Evolutionary conservation across 2,888 invertebrate genomes (phyloP), one percentile per base, ranked within the genome.

Genomic region (Hirtodrosophila histrioides): DNA sequence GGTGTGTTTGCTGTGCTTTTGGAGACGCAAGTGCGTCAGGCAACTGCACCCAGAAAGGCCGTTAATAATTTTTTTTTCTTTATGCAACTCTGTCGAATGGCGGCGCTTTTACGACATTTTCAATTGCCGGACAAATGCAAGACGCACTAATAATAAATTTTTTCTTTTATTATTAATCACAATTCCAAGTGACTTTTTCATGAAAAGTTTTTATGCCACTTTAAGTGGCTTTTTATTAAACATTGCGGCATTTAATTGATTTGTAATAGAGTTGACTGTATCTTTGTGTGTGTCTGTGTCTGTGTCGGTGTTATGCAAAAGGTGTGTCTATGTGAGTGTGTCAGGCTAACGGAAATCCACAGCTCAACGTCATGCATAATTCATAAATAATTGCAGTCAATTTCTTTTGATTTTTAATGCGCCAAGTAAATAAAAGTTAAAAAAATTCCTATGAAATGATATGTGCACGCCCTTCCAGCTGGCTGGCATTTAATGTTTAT

Each of bases 191-290:
- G 69, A 82, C 41, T 53, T 69, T 77, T 80, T 63, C 45, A 55
- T 62, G 56, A 78, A 69, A 69, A 69, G 45, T 58, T 67, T 78
- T 83, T 60, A 71, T 79, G 77, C 49, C 48, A 60, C 67, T 58
- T 77, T 78, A 86, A 86, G 83, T 80, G 86, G 63, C 69, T 80
- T 82, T 82, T 82, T 82, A 86, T 86, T 82, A 72, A 71, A 37
- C 75, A 79, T 83, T 84, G 78, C 66, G 66, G 75, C 79, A 69
- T 86, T 86, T 84, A 84, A 84, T 84, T 86, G 86, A 86, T 86
- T 81, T 81, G 86, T 84, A 84, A 84, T 84, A 84, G 75, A 84
- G 46, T 17, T 2, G 17, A 17, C 17, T 17, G 17, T 17, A 17
- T 17, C 17, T 17, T 17, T 49, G 57, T 51, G 46, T 55, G 4